These are phyloP conservation scores for Subanguina moxae DNA, from an alignment of 1,140 invertebrate species.

Conservation along the genomic window DNA sequence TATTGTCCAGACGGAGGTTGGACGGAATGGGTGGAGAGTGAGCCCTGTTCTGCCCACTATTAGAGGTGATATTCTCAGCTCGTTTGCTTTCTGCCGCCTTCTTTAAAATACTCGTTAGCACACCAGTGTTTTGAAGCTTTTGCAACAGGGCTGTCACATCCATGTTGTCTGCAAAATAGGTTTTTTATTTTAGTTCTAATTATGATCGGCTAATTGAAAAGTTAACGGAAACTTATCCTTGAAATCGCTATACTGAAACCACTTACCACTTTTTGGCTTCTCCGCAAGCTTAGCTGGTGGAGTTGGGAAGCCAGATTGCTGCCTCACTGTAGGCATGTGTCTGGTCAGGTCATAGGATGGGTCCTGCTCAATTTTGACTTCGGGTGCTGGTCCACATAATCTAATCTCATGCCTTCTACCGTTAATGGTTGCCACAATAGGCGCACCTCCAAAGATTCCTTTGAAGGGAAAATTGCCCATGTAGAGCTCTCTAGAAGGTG, in stretches of 20 bases:
- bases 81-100: slow-evolving; percentile 17
- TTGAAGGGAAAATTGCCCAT: slow-evolving; percentile 81
- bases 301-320: slow-evolving; percentile 11
- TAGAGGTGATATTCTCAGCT: not conserved
- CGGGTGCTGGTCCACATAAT: slow-evolving; percentile 74
- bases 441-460: slow-evolving; percentile 84
- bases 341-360: slow-evolving; percentile 52
- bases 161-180: not conserved
- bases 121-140: slow-evolving; percentile 20
- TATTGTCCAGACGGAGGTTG: slow-evolving; percentile 16
- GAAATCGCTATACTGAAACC: not conserved
- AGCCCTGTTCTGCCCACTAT: slow-evolving; percentile 5
- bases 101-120: slow-evolving; percentile 15
- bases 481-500: slow-evolving; percentile 82
- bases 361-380: slow-evolving; percentile 64
- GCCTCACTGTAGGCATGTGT: slow-evolving; percentile 41
- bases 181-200: slow-evolving; percentile 5
- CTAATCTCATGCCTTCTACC: slow-evolving; percentile 76
- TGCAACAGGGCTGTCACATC: slow-evolving; percentile 26
- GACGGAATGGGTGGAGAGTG: slow-evolving; percentile 40
- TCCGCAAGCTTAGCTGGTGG: not conserved
- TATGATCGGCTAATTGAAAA: no score
- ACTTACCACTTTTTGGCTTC: not conserved
- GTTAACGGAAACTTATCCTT: slow-evolving; percentile 22
- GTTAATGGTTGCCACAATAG: slow-evolving; percentile 75